Evolutionary conservation across 1,140 invertebrate species (phyloP), one percentile per base, ranked within the genome.

Genomic region (Bombus waltoni): DNA sequence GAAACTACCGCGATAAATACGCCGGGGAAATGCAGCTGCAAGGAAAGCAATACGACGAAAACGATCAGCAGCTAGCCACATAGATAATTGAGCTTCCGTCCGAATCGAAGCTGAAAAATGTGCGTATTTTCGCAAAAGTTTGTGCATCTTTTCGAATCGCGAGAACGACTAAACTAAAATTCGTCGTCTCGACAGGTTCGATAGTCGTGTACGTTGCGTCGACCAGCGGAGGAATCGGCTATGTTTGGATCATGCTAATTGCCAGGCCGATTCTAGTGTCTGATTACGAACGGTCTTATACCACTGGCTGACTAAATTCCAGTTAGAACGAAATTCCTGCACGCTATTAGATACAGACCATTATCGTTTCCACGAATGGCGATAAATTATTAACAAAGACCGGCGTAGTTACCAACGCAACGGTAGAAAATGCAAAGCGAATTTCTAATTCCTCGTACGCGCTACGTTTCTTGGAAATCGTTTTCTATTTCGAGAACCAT

Each of bases 341-440:
- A 83, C 62, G 82, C 77, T 47, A 80, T 80, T 79, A 65, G 83
- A 80, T 38, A 71, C 83, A 77, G 77, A 3, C 57, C 53, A 85
- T 85, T 85, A 85, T 85, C 57, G 53, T 85, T 80, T 80, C 77
- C 76, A 72, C 76, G 77, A 85, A 85, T 62, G 68, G 68, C 44
- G 18, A 47, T 65, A 47, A 85, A 28, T 72, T 59, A 42, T 62
- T 22, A 79, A 84, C 47, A 77, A 84, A 76, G 40, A 38, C 66
- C 18, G 1, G 44, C 73, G 32, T 5, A 15, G 44, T 3, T n/a
- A 32, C 32, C 15, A 5, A 32, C 22, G n/a, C 28, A 53, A 53
- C 47, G 15, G 25, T 47, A 72, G 32, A 38, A 85, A 85, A 72
- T 59, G 83, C 83, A 80, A 59, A 62, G 15, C 11, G 42, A 80